phyloP scores from a whole-genome alignment of 2,888 invertebrate genomes.

The Sminthurinus aureus region DNA sequence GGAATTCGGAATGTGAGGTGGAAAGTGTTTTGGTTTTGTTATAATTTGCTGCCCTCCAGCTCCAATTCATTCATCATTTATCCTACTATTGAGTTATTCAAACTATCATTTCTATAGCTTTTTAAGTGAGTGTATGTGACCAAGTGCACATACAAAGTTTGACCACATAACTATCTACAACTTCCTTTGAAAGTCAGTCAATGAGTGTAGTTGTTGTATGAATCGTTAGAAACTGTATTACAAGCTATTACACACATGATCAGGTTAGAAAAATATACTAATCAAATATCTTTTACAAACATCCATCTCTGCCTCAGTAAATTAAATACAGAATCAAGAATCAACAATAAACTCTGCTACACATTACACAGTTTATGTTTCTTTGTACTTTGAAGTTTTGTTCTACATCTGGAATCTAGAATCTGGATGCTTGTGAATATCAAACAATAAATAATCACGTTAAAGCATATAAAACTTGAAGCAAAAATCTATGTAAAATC shows the following conservation, averaged over 20 bases:
- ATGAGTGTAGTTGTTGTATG: background rate
- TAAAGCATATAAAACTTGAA: no score
- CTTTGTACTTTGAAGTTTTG: no score
- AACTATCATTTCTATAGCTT: slow-evolving; percentile 3
- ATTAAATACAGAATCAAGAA: no score
- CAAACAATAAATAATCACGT: no score
- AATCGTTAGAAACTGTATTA: background rate
- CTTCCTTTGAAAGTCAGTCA: background rate
- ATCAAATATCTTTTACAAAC: no score
- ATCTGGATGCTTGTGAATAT: no score
- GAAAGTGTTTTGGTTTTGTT: slow-evolving; percentile 9
- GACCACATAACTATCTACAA: background rate
- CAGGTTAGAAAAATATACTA: no score
- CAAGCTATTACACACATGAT: background rate
- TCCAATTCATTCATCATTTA: slow-evolving; percentile 19
- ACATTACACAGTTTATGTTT: no score
- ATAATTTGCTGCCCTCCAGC: background rate
- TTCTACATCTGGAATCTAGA: no score
- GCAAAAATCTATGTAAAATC: no score
- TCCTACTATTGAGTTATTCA: slow-evolving; percentile 12
- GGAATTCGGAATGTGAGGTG: background rate
- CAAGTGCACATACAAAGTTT: background rate
- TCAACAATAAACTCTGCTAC: no score
- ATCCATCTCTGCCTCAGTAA: background rate
- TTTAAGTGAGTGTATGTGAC: background rate